Evolutionary conservation across 2,888 invertebrate species (phyloP).

Genomic region (Drosophila emarginata): DNA sequence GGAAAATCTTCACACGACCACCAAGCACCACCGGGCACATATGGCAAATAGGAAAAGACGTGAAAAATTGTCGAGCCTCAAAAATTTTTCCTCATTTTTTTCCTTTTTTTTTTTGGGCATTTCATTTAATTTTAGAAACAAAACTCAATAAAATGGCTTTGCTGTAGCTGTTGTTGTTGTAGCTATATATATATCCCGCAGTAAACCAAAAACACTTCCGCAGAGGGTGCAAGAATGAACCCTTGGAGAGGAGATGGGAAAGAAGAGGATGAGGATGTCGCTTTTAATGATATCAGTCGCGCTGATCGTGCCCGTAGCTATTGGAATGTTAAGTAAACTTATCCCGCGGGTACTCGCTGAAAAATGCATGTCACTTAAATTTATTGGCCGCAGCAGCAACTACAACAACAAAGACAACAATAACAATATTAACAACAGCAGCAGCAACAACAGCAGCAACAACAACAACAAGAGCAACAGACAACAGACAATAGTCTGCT

Average conservation of each 20-base stretch:
- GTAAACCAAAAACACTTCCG: constrained; percentile 56
- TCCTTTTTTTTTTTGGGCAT: constrained; percentile 54
- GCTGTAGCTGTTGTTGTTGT: constrained; percentile 28
- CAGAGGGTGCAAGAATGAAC: constrained; percentile 35
- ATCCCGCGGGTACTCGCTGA: constrained; percentile 75
- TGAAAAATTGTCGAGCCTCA: constrained; percentile 54
- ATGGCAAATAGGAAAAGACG: constrained; percentile 33
- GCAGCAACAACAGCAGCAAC: too few relatives aligned
- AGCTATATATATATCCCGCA: constrained; percentile 54
- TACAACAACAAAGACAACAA: constrained; percentile 20
- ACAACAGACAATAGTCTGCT: constrained; percentile 28
- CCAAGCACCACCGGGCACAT: constrained; percentile 19
- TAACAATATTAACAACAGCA: constrained; percentile 1
- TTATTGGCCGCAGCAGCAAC: constrained; percentile 67
- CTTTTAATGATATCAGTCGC: constrained; percentile 70
- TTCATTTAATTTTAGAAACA: constrained; percentile 68
- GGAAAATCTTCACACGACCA: constrained; percentile 28
- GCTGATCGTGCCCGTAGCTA: constrained; percentile 66
- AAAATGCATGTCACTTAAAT: constrained; percentile 78
- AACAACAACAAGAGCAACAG: constrained; percentile 20
- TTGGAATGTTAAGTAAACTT: constrained; percentile 71
- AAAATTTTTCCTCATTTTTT: constrained; percentile 31
- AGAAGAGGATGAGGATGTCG: constrained; percentile 42
- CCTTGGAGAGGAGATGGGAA: constrained; percentile 39
- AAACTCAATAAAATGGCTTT: constrained; percentile 66